Evolutionary conservation across 2,888 invertebrate species (phyloP).

Genomic region (Parascotia fuliginaria): DNA sequence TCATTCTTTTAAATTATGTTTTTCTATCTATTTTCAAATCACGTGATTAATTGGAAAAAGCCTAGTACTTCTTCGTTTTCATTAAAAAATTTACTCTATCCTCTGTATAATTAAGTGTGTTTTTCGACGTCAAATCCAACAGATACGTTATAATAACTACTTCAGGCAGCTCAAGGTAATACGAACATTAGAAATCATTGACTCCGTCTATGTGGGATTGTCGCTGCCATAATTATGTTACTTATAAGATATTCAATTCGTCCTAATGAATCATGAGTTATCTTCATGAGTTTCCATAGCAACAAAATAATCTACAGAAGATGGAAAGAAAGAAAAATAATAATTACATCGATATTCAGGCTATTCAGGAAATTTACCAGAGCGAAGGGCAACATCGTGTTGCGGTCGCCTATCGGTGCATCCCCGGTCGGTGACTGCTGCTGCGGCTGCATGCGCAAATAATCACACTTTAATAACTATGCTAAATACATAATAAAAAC

Average conservation of each 20-base stretch:
- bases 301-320: constrained; percentile 21
- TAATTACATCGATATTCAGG: constrained; percentile 84
- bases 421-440: constrained; percentile 79
- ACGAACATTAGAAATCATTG: too few species aligned
- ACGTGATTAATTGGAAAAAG: too few species aligned
- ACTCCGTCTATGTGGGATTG: too few species aligned
- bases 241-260: too few species aligned
- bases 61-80: too few species aligned
- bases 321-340: constrained; percentile 54
- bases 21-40: not conserved
- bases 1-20: constrained; percentile 44
- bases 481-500: not conserved
- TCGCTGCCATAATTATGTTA: too few species aligned
- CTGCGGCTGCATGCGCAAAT: constrained; percentile 67
- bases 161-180: too few species aligned
- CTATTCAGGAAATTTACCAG: constrained; percentile 85
- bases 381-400: constrained; percentile 81
- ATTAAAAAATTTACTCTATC: too few species aligned
- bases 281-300: constrained; percentile 53
- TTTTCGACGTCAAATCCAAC: too few species aligned
- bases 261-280: not conserved
- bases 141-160: too few species aligned
- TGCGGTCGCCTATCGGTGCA: constrained; percentile 71
- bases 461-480: constrained; percentile 19
- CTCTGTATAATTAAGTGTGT: too few species aligned